Conservation (phyloP, 2,113 vertebrate genomes). For the Chionodraco myersi region DNA sequence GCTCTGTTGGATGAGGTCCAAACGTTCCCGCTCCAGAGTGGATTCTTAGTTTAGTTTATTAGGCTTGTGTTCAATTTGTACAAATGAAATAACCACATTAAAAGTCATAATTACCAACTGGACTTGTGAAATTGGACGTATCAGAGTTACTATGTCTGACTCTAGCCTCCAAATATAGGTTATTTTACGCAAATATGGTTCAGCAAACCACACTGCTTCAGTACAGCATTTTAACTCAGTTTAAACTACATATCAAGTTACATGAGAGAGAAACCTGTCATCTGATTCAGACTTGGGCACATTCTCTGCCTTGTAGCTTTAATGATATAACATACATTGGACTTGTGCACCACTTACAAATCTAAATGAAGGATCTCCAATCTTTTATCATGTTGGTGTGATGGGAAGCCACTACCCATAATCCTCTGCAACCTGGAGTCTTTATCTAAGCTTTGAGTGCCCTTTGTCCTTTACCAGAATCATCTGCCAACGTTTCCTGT, state of each 20-base stretch:
- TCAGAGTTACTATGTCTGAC: background rate
- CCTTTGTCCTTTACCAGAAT: conserved; percentile 26
- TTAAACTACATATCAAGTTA: background rate
- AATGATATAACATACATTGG: background rate
- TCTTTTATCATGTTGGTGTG: background rate
- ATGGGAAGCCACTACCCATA: conserved; percentile 3
- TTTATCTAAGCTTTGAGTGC: conserved; percentile 24
- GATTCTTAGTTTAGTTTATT: no score
- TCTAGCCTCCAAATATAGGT: background rate
- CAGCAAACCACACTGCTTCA: background rate
- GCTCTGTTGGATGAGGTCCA: no score
- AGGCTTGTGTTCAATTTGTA: no score
- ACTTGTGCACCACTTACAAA: background rate
- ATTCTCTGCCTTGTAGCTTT: background rate
- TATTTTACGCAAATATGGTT: background rate
- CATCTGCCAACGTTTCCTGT: conserved; percentile 33
- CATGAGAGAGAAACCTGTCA: background rate
- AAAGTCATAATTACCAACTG: no score
- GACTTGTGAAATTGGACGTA: no score
- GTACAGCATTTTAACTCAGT: background rate
- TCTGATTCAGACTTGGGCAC: background rate
- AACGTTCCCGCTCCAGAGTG: no score
- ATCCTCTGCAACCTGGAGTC: conserved; percentile 5
- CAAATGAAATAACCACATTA: no score
- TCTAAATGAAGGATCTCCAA: background rate